Conservation (phyloP, 2,113 vertebrate species). For the Phalacrocorax carbo region DNA sequence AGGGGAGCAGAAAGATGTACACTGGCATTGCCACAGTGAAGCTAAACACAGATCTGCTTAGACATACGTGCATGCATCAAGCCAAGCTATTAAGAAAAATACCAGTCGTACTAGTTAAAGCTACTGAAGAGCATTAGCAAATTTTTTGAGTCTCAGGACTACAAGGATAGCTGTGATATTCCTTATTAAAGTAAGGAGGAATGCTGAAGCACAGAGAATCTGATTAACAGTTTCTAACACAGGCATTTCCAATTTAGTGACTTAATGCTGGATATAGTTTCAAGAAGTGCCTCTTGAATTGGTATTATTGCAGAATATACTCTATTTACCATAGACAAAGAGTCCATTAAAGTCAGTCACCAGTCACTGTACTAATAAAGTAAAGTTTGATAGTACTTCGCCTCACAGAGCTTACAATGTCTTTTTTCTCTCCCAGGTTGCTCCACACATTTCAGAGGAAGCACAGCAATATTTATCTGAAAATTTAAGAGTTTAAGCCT, state of each 20-base stretch:
- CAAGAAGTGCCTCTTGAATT: not conserved
- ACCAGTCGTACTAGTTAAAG: not conserved
- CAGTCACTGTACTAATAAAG: not conserved
- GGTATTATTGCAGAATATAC: not conserved
- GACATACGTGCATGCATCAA: not conserved
- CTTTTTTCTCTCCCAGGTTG: not conserved
- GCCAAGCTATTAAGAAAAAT: not conserved
- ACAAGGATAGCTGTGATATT: not conserved
- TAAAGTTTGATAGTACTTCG: not conserved
- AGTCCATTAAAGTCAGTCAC: not conserved
- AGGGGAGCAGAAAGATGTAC: not conserved
- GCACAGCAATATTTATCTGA: not conserved
- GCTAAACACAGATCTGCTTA: not conserved
- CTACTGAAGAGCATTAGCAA: not conserved
- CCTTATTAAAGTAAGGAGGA: not conserved
- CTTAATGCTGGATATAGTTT: not conserved
- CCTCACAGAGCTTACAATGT: not conserved
- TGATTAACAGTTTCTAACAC: not conserved
- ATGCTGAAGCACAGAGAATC: not conserved
- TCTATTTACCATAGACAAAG: not conserved
- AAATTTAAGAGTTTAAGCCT: not conserved
- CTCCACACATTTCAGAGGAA: not conserved
- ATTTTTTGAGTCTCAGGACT: not conserved
- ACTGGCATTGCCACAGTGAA: not conserved
- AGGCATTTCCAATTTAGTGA: not conserved